phyloP scores from a whole-genome alignment of 2,888 invertebrate species.

The Nudaria mundana region DNA sequence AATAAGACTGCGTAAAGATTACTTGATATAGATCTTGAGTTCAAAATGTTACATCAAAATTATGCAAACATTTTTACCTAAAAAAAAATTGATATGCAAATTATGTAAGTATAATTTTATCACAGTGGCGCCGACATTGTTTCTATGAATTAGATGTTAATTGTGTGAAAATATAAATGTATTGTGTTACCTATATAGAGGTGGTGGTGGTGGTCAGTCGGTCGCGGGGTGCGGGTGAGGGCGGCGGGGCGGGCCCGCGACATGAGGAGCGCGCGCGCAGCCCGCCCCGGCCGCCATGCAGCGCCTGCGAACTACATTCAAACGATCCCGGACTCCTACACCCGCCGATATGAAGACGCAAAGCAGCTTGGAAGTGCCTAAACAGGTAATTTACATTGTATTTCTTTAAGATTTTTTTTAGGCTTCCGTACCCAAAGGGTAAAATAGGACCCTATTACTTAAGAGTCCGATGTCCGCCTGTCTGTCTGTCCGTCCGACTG shows the following conservation, averaged over 20 bases:
- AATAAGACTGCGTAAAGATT: too few species aligned
- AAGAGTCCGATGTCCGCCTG: too few species aligned
- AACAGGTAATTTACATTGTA: constrained; percentile 80
- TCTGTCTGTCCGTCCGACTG: too few species aligned
- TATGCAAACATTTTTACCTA: too few species aligned
- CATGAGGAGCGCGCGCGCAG: constrained; percentile 65
- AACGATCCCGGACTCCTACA: constrained; percentile 92
- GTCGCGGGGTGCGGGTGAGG: constrained; percentile 49
- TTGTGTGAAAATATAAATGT: constrained; percentile 1
- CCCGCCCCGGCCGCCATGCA: constrained; percentile 84
- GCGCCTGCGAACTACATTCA: constrained; percentile 92
- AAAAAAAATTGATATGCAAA: too few species aligned
- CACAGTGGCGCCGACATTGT: constrained; percentile 16
- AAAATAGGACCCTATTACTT: too few species aligned
- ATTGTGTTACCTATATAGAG: constrained; percentile 26
- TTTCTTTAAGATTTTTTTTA: background rate
- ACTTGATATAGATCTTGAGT: too few species aligned
- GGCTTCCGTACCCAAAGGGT: too few species aligned
- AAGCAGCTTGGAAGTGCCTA: constrained; percentile 94
- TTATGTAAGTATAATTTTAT: constrained; percentile 12
- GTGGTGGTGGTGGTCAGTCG: constrained; percentile 44
- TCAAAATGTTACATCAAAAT: too few species aligned
- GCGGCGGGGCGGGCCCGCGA: constrained; percentile 74
- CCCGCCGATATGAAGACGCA: constrained; percentile 96
- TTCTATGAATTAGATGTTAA: background rate